Evolutionary conservation across 53 echinoderm and acorn worm genomes (phyloP).

Genomic region (Echinometra lucunter): DNA sequence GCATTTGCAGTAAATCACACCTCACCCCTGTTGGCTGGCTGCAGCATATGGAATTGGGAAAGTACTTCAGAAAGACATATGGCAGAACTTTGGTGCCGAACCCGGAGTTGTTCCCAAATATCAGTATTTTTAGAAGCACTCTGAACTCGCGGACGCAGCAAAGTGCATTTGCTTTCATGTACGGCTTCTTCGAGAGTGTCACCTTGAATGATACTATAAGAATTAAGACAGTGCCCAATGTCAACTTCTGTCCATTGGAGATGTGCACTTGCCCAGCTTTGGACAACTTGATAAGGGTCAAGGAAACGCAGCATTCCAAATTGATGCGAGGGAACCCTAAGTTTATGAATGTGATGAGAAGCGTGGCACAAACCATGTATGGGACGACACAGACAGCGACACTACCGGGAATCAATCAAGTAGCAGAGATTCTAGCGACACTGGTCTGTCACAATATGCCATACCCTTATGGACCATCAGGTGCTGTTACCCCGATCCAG

Average conservation of each 20-base stretch:
- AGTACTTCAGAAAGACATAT: conserved; percentile 77
- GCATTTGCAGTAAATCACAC: conserved; percentile 75
- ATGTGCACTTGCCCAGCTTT: conserved; percentile 82
- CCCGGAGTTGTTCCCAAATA: conserved; percentile 41
- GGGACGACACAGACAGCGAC: background rate
- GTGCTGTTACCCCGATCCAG: conserved; percentile 75
- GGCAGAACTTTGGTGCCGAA: conserved; percentile 61
- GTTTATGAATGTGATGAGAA: conserved; percentile 61
- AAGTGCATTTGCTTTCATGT: conserved; percentile 94
- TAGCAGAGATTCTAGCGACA: conserved; percentile 81
- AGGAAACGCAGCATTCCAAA: conserved; percentile 48
- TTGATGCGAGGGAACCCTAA: conserved; percentile 60
- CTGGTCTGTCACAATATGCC: conserved; percentile 80
- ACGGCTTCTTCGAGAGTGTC: conserved; percentile 82
- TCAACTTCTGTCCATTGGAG: conserved; percentile 77
- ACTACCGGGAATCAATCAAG: conserved; percentile 71
- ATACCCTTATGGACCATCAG: conserved; percentile 80
- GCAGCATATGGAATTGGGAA: conserved; percentile 86
- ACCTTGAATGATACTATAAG: conserved; percentile 69
- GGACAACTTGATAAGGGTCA: conserved; percentile 58
- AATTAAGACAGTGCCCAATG: conserved; percentile 61
- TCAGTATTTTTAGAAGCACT: conserved; percentile 79
- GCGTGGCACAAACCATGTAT: conserved; percentile 71
- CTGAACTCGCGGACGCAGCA: conserved; percentile 82
- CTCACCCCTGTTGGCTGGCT: conserved; percentile 94